Evolutionary conservation across 2,113 vertebrate species (phyloP), one percentile per base, ranked within the genome.

Genomic region (Siniperca knerii): DNA sequence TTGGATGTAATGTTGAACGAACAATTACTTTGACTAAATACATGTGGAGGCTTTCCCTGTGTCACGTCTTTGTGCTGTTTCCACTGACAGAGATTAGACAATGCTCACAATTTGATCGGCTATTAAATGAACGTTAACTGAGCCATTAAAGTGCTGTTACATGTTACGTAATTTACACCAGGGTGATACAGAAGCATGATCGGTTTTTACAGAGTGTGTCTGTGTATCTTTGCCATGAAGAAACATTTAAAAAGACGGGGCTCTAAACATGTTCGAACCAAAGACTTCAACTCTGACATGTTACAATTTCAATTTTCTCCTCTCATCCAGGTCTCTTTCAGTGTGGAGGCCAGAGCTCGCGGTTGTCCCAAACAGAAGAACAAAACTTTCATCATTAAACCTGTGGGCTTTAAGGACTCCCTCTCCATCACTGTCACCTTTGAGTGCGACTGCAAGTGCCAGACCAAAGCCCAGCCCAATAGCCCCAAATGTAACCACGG

Each of bases 331-430:
- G 98, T 99, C 72, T 99, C 96, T 55, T 99, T 99, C 94, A 98
- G 96, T 40, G 97, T 99, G 0, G 98, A 98, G 89, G 97, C 97
- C 76, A 96, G 97, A 79, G 97, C 97, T 0, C 96, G 97, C 0
- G 97, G 97, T 6, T 99, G 98, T 73, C 98, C 98, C 0, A 92
- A 79, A 66, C 89, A 97, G 80, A 95, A 61, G 79, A 91, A 96
- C 83, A 98, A 97, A 84, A 97, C 96, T 40, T 99, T 99, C 86
- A 96, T 97, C 77, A 97, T 99, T 89, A 99, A 99, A 87, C 98
- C 98, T 0, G 97, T 99, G 90, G 98, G 98, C 86, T 99, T 99
- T 89, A 97, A 98, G 92, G 98, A 99, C 92, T 96, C 95, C 40
- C 95, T 99, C 72, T 95, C 95, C 0, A 91, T 99, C 87, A 85